Percentiles rank a stretch among this genome's conserved stretches.
Conservation (phyloP, 2,888 invertebrate genomes). For the Timandra comae region DNA sequence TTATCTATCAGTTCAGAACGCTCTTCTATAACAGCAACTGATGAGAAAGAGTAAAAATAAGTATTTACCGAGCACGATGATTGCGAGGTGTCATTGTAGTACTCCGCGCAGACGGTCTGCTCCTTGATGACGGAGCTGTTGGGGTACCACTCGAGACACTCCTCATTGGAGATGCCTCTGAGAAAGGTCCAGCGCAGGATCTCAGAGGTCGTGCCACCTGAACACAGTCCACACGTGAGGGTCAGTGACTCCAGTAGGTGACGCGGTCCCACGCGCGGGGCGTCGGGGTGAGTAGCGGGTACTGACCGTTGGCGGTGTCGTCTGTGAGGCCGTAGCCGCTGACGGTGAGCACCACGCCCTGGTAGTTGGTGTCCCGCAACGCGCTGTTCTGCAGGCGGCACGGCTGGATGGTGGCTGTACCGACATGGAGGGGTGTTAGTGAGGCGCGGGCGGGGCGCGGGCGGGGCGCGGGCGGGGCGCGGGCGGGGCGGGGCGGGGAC, state of each 20-base stretch:
- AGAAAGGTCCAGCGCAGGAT: constrained; percentile 66
- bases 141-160: constrained; percentile 46
- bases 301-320: constrained; percentile 41
- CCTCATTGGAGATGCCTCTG: constrained; percentile 47
- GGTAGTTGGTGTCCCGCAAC: constrained; percentile 41
- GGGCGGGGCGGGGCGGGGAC: too few species aligned
- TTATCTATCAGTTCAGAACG: too few species aligned
- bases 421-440: not conserved
- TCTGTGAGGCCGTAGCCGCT: constrained; percentile 56
- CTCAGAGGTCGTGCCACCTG: constrained; percentile 53
- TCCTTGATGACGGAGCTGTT: constrained; percentile 34
- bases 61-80: constrained; percentile 60
- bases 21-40: too few species aligned
- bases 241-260: too few species aligned
- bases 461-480: too few species aligned
- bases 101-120: constrained; percentile 50
- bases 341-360: constrained; percentile 35
- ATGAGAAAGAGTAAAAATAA: too few species aligned
- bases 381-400: constrained; percentile 48
- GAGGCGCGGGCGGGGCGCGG: too few species aligned
- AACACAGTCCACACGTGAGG: too few species aligned
- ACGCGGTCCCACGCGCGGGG: too few species aligned
- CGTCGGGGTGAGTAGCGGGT: too few species aligned
- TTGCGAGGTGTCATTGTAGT: constrained; percentile 53
- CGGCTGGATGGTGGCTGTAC: constrained; percentile 45